These are phyloP conservation scores for Orussus abietinus DNA, from an alignment of 1,140 invertebrate genomes.

Conservation along the genomic window DNA sequence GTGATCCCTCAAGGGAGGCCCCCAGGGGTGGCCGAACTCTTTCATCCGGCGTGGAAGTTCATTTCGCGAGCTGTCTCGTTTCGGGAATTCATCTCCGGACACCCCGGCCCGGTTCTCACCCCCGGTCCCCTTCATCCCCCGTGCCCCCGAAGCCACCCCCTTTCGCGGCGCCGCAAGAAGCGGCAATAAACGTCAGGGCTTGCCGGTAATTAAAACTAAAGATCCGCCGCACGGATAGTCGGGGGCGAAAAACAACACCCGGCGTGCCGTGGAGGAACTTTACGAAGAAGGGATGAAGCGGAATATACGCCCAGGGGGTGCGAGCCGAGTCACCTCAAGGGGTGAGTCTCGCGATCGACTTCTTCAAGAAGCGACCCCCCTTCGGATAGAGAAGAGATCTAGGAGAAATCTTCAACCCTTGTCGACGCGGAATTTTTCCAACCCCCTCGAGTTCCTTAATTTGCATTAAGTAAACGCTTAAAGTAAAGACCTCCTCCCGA, in stretches of 20 bases:
- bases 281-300: slow-evolving; percentile 24
- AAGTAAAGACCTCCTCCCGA: no score
- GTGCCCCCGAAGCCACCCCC: neutral
- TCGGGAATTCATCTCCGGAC: slow-evolving; percentile 37
- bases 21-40: no score
- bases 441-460: no score
- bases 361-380: no score
- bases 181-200: slow-evolving; percentile 50
- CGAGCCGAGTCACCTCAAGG: no score
- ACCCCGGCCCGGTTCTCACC: slow-evolving; percentile 12
- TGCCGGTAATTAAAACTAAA: slow-evolving; percentile 51
- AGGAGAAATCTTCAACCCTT: no score
- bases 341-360: no score
- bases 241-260: slow-evolving; percentile 45
- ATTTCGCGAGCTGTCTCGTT: slow-evolving; percentile 38
- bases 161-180: slow-evolving; percentile 37
- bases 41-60: slow-evolving; percentile 25
- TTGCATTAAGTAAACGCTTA: no score
- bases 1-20: no score
- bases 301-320: slow-evolving; percentile 35
- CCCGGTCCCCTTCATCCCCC: slow-evolving; percentile 19
- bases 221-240: slow-evolving; percentile 33
- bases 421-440: no score
- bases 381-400: no score
- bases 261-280: slow-evolving; percentile 28